Base-by-base conservation (phyloP, 2,888 invertebrate species). In the Deladenus siricidicola region DNA sequence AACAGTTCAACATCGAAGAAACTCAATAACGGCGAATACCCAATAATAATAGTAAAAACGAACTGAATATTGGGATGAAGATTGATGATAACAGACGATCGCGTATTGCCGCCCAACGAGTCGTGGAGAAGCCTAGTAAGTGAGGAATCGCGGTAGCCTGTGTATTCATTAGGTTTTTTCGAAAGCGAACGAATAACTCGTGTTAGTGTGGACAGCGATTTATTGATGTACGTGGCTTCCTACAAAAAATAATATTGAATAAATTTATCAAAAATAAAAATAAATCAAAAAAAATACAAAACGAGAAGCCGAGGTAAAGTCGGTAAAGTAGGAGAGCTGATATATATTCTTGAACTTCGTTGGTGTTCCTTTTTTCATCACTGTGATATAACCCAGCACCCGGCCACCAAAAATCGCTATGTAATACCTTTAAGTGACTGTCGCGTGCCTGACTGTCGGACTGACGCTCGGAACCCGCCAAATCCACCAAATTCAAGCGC, bases 381-480 rank as follows among this genome's bases (percentile, higher is more conserved):
- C n/a, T n/a, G n/a, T n/a, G n/a, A n/a, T n/a, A n/a, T n/a, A n/a
- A n/a, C n/a, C n/a, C n/a, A n/a, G n/a, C n/a, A n/a, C n/a, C n/a
- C n/a, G n/a, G n/a, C n/a, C n/a, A n/a, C n/a, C n/a, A n/a, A n/a
- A n/a, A n/a, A n/a, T n/a, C n/a, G n/a, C n/a, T n/a, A n/a, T n/a
- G n/a, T n/a, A n/a, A n/a, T n/a, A 79, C 80, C 75, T 80, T 81
- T 17, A 81, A 67, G 10, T 80, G 69, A 4, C 74, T 65, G 3
- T 81, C 81, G 1, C 66, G 69, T 1, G 80, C 72, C 50, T 79
- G 70, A 1, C 81, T 79, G 60, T 81, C 79, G 44, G 78, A 78
- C 66, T 81, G 81, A 49, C 81, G 65, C 65, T 82, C 82, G 53
- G 80, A 80, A 0, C 82, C 82, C 17, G 82, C 82, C 54, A 82